Evolutionary conservation across 2,797 vertebrate species (phyloP).

Genomic region (Leucoraja ocellata): DNA sequence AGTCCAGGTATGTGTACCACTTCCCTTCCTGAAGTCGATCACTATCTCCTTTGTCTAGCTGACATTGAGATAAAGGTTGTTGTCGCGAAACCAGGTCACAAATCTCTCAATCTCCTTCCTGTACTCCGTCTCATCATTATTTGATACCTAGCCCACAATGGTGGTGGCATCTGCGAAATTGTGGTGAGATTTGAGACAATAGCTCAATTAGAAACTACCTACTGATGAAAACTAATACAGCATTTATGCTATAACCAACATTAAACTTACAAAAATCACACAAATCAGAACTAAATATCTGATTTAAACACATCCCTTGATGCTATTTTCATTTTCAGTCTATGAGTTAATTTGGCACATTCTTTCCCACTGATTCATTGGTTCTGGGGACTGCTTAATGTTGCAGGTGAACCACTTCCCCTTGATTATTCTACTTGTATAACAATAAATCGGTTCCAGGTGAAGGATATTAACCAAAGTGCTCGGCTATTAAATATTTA

Average conservation of each 20-base stretch:
- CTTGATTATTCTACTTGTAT: neutral
- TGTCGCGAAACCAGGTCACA: too few species aligned
- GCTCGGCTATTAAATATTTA: conserved; percentile 14
- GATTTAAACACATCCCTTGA: neutral
- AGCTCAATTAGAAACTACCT: neutral
- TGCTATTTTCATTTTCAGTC: neutral
- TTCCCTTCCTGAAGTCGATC: too few species aligned
- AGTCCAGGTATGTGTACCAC: too few species aligned
- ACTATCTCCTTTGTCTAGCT: too few species aligned
- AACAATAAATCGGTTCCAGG: conserved; percentile 28
- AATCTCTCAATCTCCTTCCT: too few species aligned
- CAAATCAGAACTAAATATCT: neutral
- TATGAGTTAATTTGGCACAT: neutral
- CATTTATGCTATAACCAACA: neutral
- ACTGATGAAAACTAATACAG: too few species aligned
- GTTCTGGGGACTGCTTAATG: neutral
- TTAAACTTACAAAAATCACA: neutral
- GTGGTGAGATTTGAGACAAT: neutral
- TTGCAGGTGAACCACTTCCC: conserved; percentile 2
- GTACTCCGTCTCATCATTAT: too few species aligned
- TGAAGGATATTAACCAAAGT: conserved; percentile 6
- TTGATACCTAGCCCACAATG: too few species aligned
- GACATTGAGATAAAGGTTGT: too few species aligned
- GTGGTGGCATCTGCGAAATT: neutral
- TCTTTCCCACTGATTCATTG: neutral